Evolutionary conservation across 1,140 invertebrate genomes (phyloP).

Genomic region (Chrysomallon squamiferum): DNA sequence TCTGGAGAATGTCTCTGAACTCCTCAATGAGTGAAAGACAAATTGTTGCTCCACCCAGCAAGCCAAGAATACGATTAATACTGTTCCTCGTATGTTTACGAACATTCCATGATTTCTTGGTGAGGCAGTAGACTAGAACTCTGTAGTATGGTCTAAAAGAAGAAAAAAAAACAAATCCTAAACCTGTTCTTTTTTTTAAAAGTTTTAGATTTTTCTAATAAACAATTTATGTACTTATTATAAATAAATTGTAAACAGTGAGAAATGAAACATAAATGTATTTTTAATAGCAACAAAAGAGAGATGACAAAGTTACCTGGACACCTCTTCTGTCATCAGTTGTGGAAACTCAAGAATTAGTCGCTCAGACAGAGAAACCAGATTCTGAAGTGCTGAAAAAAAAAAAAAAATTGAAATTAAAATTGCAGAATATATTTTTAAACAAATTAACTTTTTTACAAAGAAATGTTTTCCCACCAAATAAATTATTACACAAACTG

Average conservation of each 20-base stretch:
- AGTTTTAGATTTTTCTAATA: no score
- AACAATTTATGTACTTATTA: no score
- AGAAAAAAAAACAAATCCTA: constrained; percentile 18
- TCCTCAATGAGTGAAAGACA: constrained; percentile 69
- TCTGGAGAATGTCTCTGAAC: constrained; percentile 69
- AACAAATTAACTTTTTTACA: no score
- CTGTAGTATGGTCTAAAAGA: constrained; percentile 67
- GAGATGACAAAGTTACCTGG: constrained; percentile 34
- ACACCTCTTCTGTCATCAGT: constrained; percentile 49
- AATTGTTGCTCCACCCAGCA: constrained; percentile 63
- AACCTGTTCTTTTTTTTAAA: no score
- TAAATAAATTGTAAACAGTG: background rate
- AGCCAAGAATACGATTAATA: constrained; percentile 60
- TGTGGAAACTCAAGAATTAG: constrained; percentile 70
- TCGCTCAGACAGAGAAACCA: constrained; percentile 70
- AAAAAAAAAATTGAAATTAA: constrained; percentile 4
- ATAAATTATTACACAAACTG: no score
- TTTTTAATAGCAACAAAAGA: background rate
- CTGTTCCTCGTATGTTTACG: constrained; percentile 48
- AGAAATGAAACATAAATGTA: background rate
- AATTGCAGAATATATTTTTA: no score
- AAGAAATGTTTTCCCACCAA: no score
- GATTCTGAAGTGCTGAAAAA: constrained; percentile 52
- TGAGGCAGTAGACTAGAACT: constrained; percentile 72
- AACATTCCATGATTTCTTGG: constrained; percentile 55